phyloP scores from a whole-genome alignment of 35 echinoderm and acorn worm genomes.

The Ptychodera flava region DNA sequence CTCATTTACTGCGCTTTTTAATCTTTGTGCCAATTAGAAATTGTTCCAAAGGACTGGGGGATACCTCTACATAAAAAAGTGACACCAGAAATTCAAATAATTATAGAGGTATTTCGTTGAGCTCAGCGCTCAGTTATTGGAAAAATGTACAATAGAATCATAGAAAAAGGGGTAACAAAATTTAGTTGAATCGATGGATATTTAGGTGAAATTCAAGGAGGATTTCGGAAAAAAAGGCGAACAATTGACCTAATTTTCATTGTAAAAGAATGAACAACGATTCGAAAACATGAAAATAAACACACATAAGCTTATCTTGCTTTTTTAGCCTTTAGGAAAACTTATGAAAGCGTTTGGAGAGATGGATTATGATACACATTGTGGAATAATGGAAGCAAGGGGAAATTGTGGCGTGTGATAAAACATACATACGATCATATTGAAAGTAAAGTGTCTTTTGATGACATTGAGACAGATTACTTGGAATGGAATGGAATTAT shows the following conservation, averaged over 20 bases:
- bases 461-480: no score
- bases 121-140: not conserved
- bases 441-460: no score
- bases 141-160: not conserved
- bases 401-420: not conserved
- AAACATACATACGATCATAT: no score
- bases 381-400: not conserved
- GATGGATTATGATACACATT: no score
- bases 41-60: conserved; percentile 4
- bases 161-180: conserved; percentile 9
- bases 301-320: not conserved
- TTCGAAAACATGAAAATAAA: conserved; percentile 3
- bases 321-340: not conserved
- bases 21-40: not conserved
- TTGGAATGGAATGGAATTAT: no score
- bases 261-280: not conserved
- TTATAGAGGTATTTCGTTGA: conserved; percentile 11
- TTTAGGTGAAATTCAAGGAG: conserved; percentile 11
- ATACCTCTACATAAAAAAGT: conserved; percentile 5
- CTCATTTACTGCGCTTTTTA: not conserved
- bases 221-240: conserved; percentile 6
- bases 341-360: conserved; percentile 9
- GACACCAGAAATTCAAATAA: conserved; percentile 1
- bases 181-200: not conserved
- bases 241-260: not conserved